Percentiles rank a stretch among this genome's conserved stretches.
Evolutionary conservation across 2,113 vertebrate genomes (phyloP).

Genomic region (Pedionomus torquatus): DNA sequence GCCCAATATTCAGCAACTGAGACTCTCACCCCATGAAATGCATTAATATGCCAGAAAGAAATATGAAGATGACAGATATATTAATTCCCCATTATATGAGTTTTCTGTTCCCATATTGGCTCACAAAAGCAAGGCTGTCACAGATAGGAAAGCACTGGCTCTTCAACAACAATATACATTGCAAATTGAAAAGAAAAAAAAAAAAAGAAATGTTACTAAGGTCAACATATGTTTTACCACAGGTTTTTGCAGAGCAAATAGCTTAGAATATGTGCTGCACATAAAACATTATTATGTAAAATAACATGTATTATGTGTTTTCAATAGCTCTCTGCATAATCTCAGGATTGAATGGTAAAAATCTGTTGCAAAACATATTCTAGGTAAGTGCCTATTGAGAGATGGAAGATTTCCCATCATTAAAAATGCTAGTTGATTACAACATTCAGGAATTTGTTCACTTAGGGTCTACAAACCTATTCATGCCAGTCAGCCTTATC

Average conservation of each 20-base stretch:
- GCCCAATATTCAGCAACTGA: background rate
- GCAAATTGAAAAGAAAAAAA: background rate
- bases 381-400: background rate
- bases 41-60: background rate
- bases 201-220: background rate
- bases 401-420: background rate
- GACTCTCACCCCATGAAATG: background rate
- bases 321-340: background rate
- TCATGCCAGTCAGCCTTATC: background rate
- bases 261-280: background rate
- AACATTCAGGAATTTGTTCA: background rate
- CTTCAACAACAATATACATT: background rate
- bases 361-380: background rate
- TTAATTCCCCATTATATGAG: background rate
- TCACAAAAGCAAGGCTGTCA: slow-evolving; percentile 3
- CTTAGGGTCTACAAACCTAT: background rate
- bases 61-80: background rate
- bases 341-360: background rate
- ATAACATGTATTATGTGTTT: fast-evolving
- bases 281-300: background rate
- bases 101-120: background rate
- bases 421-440: background rate
- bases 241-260: background rate
- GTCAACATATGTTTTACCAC: background rate
- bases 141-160: background rate